Percentiles rank a stretch among this genome's conserved stretches.
Conservation (phyloP, 2,797 vertebrate genomes). For the Enteromius afrohamiltoni region DNA sequence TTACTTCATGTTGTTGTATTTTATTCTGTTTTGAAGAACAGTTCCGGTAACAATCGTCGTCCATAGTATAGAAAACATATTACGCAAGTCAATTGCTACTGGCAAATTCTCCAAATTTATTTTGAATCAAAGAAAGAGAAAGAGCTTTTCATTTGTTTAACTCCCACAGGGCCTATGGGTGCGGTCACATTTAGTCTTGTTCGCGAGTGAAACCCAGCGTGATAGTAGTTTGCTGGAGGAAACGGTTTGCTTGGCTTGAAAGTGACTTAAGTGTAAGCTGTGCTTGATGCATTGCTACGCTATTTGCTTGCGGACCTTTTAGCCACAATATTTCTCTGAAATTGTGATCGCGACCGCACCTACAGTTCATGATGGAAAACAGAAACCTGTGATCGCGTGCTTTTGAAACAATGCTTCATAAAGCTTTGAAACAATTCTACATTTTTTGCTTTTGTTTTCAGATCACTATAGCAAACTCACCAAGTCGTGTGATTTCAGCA, state of each 20-base stretch:
- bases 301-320: not conserved
- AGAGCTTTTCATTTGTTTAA: not conserved
- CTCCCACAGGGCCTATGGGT: not conserved
- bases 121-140: not conserved
- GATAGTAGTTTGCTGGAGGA: not conserved
- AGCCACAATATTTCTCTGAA: fast-evolving
- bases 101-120: not conserved
- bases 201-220: not conserved
- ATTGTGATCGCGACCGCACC: not conserved
- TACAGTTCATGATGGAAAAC: not conserved
- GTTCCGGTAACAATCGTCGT: not conserved
- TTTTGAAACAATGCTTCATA: not conserved
- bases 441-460: not conserved
- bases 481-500: not conserved
- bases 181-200: not conserved
- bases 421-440: not conserved
- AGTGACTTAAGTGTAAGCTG: too few species aligned
- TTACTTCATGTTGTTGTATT: not conserved
- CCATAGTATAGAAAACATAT: not conserved
- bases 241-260: not conserved
- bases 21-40: not conserved
- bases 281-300: too few species aligned
- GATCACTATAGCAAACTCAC: not conserved
- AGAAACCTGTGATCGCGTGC: not conserved
- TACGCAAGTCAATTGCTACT: not conserved